Evolutionary conservation across 2,113 vertebrate species (phyloP).

Genomic region (Daubentonia madagascariensis): DNA sequence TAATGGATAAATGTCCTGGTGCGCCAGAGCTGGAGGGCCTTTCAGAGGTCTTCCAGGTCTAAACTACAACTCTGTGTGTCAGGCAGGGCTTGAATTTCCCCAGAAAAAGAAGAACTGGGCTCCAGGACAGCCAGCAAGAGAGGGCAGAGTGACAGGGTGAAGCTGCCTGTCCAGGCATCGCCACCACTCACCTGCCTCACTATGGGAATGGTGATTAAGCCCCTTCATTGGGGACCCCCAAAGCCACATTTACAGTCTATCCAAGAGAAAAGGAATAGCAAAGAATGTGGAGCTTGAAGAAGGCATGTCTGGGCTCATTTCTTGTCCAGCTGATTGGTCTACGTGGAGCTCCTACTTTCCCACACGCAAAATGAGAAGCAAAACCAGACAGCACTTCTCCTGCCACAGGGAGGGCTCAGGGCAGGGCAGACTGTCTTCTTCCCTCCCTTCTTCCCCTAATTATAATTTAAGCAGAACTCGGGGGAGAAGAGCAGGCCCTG

Average conservation of each 20-base stretch:
- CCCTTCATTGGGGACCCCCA: not conserved
- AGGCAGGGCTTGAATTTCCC: not conserved
- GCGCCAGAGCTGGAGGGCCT: not conserved
- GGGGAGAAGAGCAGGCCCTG: not conserved
- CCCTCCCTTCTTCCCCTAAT: fast-evolving
- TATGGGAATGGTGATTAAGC: not conserved
- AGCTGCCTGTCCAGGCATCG: not conserved
- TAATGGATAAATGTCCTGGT: fast-evolving
- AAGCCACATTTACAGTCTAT: too few species aligned
- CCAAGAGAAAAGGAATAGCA: not conserved
- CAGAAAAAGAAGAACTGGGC: fast-evolving
- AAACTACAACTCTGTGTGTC: fast-evolving
- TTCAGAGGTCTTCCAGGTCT: not conserved
- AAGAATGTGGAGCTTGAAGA: fast-evolving
- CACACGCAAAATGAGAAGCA: not conserved
- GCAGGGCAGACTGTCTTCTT: fast-evolving
- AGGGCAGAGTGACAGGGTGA: too few species aligned
- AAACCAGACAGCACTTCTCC: fast-evolving
- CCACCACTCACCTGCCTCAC: fast-evolving
- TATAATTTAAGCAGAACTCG: fast-evolving
- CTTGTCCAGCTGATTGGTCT: fast-evolving
- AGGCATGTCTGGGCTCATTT: fast-evolving
- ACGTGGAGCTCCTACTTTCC: fast-evolving
- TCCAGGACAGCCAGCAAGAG: too few species aligned
- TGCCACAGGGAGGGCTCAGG: not conserved